A percentile compares a stretch with the other conserved stretches of the same genome.
Evolutionary conservation across 2,888 invertebrate genomes (phyloP).

Genomic region (Rhagophthalmus giganteus): DNA sequence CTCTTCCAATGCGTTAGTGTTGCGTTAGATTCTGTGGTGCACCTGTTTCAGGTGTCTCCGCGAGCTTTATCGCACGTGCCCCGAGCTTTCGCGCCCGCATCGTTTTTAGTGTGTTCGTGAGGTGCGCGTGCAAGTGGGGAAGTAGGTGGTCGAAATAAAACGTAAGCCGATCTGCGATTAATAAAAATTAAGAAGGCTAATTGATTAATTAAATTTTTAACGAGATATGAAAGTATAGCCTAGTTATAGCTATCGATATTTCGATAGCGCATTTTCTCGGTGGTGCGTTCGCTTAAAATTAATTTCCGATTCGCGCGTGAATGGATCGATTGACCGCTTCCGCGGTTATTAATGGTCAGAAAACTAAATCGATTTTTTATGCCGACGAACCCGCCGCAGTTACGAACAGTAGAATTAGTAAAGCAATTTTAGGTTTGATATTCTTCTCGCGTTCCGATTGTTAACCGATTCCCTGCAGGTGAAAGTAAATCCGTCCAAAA

Average conservation of each 20-base stretch:
- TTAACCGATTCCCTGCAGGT: neutral
- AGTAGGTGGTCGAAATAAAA: neutral
- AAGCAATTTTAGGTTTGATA: neutral
- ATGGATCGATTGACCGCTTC: neutral
- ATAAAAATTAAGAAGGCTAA: neutral
- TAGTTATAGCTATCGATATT: too few species aligned
- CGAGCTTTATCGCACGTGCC: conserved; percentile 20
- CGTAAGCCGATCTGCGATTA: neutral
- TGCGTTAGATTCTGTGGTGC: conserved; percentile 23
- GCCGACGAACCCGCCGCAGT: neutral
- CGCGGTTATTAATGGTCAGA: neutral
- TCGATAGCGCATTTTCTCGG: neutral
- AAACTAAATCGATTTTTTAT: neutral
- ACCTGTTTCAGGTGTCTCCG: conserved; percentile 21
- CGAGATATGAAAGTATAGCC: too few species aligned
- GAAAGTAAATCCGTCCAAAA: neutral
- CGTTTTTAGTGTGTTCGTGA: too few species aligned
- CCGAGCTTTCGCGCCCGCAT: conserved; percentile 5
- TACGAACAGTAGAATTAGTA: neutral
- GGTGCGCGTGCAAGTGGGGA: too few species aligned
- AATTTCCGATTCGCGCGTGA: neutral
- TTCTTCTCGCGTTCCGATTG: neutral
- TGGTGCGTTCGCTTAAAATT: neutral
- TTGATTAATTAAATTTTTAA: too few species aligned
- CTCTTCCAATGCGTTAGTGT: conserved; percentile 26